These are phyloP conservation scores for Xerus inauris DNA, from an alignment of 2,113 vertebrate genomes.

Conservation along the genomic window DNA sequence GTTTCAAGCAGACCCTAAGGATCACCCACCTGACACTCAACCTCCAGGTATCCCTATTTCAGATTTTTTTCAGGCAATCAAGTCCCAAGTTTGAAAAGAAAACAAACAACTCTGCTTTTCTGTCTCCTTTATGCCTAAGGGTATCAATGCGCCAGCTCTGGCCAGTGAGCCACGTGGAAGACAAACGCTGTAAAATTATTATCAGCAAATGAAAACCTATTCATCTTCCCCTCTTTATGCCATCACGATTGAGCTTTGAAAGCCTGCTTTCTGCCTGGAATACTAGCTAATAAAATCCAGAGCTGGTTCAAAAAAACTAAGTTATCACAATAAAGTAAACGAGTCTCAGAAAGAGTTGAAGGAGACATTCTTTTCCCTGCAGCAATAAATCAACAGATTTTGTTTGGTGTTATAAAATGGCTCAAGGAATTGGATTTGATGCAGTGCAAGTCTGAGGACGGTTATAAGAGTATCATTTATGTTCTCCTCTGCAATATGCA, in stretches of 20 bases:
- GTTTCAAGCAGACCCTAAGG: not conserved
- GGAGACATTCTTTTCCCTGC: not conserved
- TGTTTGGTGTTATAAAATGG: constrained; percentile 38
- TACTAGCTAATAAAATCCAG: not conserved
- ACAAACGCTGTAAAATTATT: not conserved
- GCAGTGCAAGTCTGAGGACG: not conserved
- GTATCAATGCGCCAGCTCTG: not conserved
- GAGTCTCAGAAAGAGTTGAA: constrained; percentile 9
- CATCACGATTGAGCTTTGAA: not conserved
- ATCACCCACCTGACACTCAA: not conserved
- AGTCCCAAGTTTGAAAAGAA: not conserved
- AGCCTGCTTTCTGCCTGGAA: not conserved
- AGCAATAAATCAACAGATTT: constrained; percentile 54
- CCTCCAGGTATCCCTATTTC: not conserved
- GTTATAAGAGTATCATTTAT: constrained; percentile 29
- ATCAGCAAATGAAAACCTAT: not conserved
- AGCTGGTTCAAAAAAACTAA: not conserved
- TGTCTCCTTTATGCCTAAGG: not conserved
- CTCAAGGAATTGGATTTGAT: constrained; percentile 33
- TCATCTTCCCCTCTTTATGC: not conserved
- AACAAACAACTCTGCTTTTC: not conserved
- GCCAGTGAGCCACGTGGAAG: not conserved
- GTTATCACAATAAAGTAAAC: constrained; percentile 48
- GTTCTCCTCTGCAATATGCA: constrained; percentile 7
- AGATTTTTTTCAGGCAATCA: constrained; percentile 5